phyloP scores from a whole-genome alignment of 1,140 invertebrate species.

The Solenopsis fugax region DNA sequence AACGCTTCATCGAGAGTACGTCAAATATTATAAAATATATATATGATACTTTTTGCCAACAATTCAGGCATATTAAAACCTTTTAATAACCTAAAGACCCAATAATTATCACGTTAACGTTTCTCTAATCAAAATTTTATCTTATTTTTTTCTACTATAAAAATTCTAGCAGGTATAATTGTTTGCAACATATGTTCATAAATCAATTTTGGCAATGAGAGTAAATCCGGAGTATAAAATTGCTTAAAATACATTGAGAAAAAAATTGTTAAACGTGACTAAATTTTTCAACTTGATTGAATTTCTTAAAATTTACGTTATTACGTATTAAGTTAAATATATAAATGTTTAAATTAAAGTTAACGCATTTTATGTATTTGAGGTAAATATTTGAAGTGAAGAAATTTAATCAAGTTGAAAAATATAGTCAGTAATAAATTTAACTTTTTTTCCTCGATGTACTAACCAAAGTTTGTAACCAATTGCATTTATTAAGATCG shows the following conservation, averaged over 20 bases:
- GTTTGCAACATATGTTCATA: not conserved
- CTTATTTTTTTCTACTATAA: too few relatives aligned
- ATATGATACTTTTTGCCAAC: not conserved
- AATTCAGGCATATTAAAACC: not conserved
- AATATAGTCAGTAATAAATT: too few relatives aligned
- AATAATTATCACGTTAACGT: slow-evolving; percentile 10
- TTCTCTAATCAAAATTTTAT: not conserved
- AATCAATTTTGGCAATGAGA: not conserved
- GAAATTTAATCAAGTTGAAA: too few relatives aligned
- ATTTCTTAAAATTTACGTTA: too few relatives aligned
- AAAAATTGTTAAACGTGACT: too few relatives aligned
- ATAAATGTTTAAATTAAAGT: too few relatives aligned
- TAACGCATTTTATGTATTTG: too few relatives aligned
- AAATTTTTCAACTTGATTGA: too few relatives aligned
- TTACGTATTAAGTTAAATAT: too few relatives aligned
- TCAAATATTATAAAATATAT: slow-evolving; percentile 35
- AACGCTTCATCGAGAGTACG: slow-evolving; percentile 4
- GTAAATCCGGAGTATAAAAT: not conserved
- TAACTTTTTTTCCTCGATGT: too few relatives aligned
- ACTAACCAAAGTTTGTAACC: not conserved
- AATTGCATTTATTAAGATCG: not conserved
- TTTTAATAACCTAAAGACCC: not conserved
- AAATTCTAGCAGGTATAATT: not conserved
- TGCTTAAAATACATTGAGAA: too few relatives aligned
- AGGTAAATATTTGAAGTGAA: too few relatives aligned